phyloP scores from a whole-genome alignment of 1,140 invertebrate genomes.

The Leguminivora glycinivorella region DNA sequence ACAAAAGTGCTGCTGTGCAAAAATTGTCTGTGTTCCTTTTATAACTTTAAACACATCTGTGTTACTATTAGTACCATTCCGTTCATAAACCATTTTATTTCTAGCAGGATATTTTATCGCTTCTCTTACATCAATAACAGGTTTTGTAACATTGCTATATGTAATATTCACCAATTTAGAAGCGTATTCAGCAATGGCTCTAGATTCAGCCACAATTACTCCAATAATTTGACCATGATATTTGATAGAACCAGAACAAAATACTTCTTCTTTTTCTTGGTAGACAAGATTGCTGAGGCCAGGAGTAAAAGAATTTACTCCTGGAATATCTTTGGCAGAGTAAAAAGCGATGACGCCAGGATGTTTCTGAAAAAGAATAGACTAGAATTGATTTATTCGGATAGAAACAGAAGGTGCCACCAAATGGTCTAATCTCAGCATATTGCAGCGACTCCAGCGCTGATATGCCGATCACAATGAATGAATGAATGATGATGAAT shows the following conservation, averaged over 20 bases:
- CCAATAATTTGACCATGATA: conserved; percentile 87
- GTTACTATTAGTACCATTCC: conserved; percentile 45
- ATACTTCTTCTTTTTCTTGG: conserved; percentile 71
- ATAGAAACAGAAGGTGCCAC: too few species aligned
- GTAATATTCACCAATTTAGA: conserved; percentile 83
- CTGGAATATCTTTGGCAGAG: conserved; percentile 86
- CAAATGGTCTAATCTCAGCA: too few species aligned
- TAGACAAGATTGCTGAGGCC: conserved; percentile 32
- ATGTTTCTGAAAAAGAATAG: conserved; percentile 75
- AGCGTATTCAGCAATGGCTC: conserved; percentile 81
- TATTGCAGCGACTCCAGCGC: too few species aligned
- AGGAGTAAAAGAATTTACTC: conserved; percentile 80
- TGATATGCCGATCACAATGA: conserved; percentile 2
- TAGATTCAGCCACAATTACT: conserved; percentile 83
- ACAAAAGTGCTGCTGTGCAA: conserved; percentile 59
- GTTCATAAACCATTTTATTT: conserved; percentile 30
- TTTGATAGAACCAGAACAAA: conserved; percentile 75
- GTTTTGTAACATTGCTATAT: conserved; percentile 69
- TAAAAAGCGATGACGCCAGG: conserved; percentile 86
- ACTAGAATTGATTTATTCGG: too few species aligned
- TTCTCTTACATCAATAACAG: conserved; percentile 49
- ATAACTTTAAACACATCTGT: conserved; percentile 63
- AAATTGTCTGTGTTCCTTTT: conserved; percentile 49
- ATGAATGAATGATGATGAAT: too few species aligned
- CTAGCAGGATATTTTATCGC: conserved; percentile 46